A percentile compares a stretch with the other conserved stretches of the same genome.
phyloP scores from a whole-genome alignment of 2,113 vertebrate genomes.

The rabbit (Oryctolagus cuniculus) region mOryCun1.1 NC_091445.1:80404501-80405000 shows the following conservation, averaged over 20 bases:
- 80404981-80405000: neutral
- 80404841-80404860: slow-evolving; percentile 22
- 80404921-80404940: neutral
- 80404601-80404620: neutral
- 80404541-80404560: slow-evolving; percentile 11
- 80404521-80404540: slow-evolving; percentile 39
- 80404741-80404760: neutral
- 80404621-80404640: slow-evolving; percentile 20
- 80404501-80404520: slow-evolving; percentile 31
- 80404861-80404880: neutral
- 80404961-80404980: neutral
- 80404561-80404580: neutral
- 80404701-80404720: neutral
- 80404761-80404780: neutral
- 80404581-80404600: slow-evolving; percentile 3
- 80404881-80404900: neutral
- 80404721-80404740: neutral
- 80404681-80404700: neutral
- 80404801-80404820: neutral
- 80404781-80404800: neutral
- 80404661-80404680: slow-evolving; percentile 29
- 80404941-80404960: neutral
- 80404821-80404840: neutral
- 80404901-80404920: neutral
- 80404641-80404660: neutral